Evolutionary conservation across 1,140 invertebrate species (phyloP), one percentile per base, ranked within the genome.

Genomic region (Cyphomyrmex costatus): DNA sequence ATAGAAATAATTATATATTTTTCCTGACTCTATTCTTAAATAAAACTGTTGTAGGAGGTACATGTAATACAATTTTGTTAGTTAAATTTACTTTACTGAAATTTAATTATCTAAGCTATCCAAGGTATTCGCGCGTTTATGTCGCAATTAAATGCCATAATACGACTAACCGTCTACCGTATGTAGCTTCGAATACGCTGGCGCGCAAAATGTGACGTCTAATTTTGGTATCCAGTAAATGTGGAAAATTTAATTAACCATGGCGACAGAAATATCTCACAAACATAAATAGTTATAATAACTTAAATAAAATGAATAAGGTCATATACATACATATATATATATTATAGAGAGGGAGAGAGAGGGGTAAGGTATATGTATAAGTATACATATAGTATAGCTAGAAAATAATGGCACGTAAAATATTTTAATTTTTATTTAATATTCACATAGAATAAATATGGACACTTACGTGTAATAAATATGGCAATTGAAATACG

Each of bases 111-210:
- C 8, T 33, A 27, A 83, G 68, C 58, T 73, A 83, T 83, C 19
- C 56, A 74, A 83, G 46, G 27, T 83, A 83, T 83, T 73, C 53
- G 46, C 53, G 68, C 68, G 36, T 73, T 83, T 73, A 53, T 74
- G 68, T 83, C 53, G 79, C 68, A 73, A 83, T 83, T 73, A 83
- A 83, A 83, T 83, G n/a, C 24, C 19, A 74, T 83, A 83, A 74
- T 70, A 56, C 66, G 24, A 74, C 68, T 60, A 83, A 74, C 68
- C 53, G 46, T 49, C 42, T 49, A 42, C 36, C n/a, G 42, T 83
- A 42, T 58, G 51, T 46, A 82, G 33, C 14, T 49, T 61, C 68
- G 53, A 74, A 73, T 49, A 82, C 58, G 36, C 27, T 53, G n/a
- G 24, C 21, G 19, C 14, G 68, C 36, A 46, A 83, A 83, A 27